Percentiles rank a stretch among this genome's conserved stretches.
These are phyloP conservation scores for Cossypha heuglini DNA, from an alignment of 2,797 vertebrate genomes.

Conservation along the genomic window DNA sequence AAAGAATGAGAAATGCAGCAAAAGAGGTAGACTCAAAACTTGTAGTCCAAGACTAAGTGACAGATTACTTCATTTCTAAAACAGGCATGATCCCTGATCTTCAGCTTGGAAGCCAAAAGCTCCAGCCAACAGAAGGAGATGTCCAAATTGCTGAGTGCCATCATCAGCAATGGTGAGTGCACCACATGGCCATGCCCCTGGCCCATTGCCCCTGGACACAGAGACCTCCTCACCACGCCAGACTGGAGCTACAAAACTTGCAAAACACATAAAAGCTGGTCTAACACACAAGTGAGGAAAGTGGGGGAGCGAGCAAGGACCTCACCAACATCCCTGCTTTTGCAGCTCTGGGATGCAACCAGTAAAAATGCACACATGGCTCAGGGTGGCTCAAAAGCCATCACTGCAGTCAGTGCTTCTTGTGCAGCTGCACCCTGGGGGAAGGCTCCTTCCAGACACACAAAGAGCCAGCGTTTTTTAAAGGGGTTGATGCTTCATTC, in stretches of 20 bases:
- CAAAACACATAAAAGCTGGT: rapidly evolving
- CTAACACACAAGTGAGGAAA: neutral
- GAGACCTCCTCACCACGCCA: neutral
- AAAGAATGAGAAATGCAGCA: neutral
- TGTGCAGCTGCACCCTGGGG: neutral
- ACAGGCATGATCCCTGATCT: neutral
- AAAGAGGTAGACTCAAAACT: neutral
- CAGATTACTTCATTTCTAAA: neutral
- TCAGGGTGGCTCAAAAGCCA: neutral
- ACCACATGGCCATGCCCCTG: rapidly evolving
- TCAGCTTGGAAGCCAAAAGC: neutral
- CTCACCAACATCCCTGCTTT: neutral
- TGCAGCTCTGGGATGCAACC: neutral
- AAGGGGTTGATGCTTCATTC: neutral
- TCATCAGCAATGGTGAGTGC: neutral
- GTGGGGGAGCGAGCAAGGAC: neutral
- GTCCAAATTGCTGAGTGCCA: neutral
- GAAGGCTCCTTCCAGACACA: neutral
- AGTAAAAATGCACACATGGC: neutral
- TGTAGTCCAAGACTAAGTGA: neutral
- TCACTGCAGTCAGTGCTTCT: neutral
- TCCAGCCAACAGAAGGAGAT: neutral
- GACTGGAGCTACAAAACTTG: neutral
- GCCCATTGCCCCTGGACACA: neutral
- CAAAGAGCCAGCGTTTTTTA: neutral